phyloP scores from a whole-genome alignment of 2,113 vertebrate species.

The Toxotes jaculatrix region DNA sequence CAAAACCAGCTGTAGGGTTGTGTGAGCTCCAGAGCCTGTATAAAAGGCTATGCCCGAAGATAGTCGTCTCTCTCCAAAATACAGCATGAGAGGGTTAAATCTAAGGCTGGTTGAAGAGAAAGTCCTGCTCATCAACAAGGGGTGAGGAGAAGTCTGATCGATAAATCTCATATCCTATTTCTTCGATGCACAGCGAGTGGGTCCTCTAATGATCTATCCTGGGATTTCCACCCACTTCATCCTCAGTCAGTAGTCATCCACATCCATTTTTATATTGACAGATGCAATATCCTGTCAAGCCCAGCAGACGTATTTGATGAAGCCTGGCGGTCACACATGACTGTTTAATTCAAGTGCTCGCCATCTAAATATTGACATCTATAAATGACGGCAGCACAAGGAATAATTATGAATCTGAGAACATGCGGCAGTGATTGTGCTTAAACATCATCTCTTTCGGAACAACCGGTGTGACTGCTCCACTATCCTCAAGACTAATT shows the following conservation, averaged over 20 bases:
- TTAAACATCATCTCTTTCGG: constrained; percentile 7
- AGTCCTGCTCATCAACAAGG: constrained; percentile 15
- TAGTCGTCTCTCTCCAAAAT: constrained; percentile 44
- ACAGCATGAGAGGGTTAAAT: constrained; percentile 25
- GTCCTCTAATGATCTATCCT: constrained; percentile 60
- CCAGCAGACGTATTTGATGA: constrained; percentile 3
- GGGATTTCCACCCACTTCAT: constrained; percentile 55
- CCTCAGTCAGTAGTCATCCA: constrained; percentile 36
- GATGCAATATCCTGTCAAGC: background rate
- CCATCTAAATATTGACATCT: background rate
- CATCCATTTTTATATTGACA: constrained; percentile 40
- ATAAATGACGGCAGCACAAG: background rate
- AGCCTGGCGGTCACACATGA: background rate
- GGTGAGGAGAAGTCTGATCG: constrained; percentile 57
- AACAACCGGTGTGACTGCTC: constrained; percentile 8
- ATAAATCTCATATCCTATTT: constrained; percentile 59
- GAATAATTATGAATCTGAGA: constrained; percentile 3
- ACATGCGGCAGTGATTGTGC: background rate
- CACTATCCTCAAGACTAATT: constrained; percentile 27
- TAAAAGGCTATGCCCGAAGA: constrained; percentile 34
- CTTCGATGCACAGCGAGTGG: constrained; percentile 19
- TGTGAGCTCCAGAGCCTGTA: constrained; percentile 61
- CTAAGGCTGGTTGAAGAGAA: constrained; percentile 26
- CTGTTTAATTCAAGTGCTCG: background rate
- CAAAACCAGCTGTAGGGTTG: constrained; percentile 63